phyloP scores from a whole-genome alignment of 2,113 vertebrate species.

The Copsychus sechellarum region DNA sequence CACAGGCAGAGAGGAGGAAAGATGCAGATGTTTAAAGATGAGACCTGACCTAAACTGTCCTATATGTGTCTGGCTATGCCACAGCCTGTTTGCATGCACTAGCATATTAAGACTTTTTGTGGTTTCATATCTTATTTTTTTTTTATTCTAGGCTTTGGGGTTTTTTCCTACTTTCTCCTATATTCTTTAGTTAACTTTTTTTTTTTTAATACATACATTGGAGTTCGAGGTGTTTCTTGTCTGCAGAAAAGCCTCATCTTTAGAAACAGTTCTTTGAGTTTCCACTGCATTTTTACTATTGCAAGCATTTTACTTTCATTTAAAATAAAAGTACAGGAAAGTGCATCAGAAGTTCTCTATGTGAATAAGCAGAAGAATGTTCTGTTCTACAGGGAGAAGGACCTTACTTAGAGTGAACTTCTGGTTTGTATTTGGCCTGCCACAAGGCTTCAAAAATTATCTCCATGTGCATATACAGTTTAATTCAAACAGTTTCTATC shows the following conservation, averaged over 20 bases:
- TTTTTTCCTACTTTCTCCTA: neutral
- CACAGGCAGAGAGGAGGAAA: neutral
- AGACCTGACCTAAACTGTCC: neutral
- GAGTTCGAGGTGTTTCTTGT: neutral
- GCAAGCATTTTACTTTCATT: neutral
- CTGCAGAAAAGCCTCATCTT: neutral
- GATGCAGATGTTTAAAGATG: neutral
- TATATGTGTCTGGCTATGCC: too few species aligned
- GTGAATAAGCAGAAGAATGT: neutral
- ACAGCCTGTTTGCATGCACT: too few species aligned
- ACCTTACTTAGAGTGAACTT: neutral
- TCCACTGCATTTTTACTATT: neutral
- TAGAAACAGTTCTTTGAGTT: neutral
- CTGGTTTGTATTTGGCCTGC: neutral
- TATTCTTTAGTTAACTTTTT: neutral
- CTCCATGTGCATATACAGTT: neutral
- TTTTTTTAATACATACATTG: neutral
- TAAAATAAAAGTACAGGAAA: neutral
- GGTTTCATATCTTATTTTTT: neutral
- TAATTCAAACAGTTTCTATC: neutral
- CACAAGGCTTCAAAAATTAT: neutral
- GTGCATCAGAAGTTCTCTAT: neutral
- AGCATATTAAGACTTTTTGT: neutral
- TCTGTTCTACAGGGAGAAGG: neutral
- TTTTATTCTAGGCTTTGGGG: accelerated